These are phyloP conservation scores for Sclerodermus sp. DNA, from an alignment of 2,888 invertebrate species.

Conservation along the genomic window DNA sequence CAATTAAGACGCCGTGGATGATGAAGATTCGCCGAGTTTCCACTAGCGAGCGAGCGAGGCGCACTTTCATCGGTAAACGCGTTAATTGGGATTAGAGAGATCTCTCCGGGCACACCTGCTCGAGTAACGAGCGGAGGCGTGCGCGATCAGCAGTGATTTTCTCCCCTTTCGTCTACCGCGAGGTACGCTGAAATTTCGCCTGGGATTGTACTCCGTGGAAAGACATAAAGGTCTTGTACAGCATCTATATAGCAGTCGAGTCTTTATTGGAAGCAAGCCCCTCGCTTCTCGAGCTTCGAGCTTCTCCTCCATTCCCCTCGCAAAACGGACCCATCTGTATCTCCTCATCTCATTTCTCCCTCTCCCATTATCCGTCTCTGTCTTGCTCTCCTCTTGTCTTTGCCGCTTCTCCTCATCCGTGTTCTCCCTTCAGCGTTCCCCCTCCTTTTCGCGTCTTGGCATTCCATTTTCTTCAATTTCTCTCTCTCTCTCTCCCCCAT, in stretches of 20 bases:
- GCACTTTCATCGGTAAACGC: too few relatives aligned
- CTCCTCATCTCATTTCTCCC: conserved; percentile 10
- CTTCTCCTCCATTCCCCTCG: conserved; percentile 8
- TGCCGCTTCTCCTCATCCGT: conserved; percentile 5
- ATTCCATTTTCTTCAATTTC: not conserved
- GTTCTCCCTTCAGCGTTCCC: not conserved
- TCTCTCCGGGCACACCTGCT: too few relatives aligned
- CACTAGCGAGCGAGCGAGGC: too few relatives aligned
- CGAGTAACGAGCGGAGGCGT: too few relatives aligned
- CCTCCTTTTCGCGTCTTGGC: too few relatives aligned
- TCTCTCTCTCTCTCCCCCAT: conserved; percentile 4
- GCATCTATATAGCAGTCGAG: conserved; percentile 4
- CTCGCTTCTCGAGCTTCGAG: conserved; percentile 16
- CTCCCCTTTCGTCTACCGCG: not conserved
- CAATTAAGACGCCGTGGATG: too few relatives aligned
- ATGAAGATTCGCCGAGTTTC: too few relatives aligned
- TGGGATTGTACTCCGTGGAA: conserved; percentile 20
- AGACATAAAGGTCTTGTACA: conserved; percentile 17
- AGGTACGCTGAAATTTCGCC: conserved; percentile 14
- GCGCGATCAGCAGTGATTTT: too few relatives aligned
- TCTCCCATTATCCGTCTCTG: too few relatives aligned
- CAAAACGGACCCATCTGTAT: conserved; percentile 1
- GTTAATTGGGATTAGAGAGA: too few relatives aligned
- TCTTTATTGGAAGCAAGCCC: conserved; percentile 33
- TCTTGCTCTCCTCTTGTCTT: conserved; percentile 11